phyloP scores from a whole-genome alignment of 2,797 vertebrate species.

The Chiropotes sagulatus region DNA sequence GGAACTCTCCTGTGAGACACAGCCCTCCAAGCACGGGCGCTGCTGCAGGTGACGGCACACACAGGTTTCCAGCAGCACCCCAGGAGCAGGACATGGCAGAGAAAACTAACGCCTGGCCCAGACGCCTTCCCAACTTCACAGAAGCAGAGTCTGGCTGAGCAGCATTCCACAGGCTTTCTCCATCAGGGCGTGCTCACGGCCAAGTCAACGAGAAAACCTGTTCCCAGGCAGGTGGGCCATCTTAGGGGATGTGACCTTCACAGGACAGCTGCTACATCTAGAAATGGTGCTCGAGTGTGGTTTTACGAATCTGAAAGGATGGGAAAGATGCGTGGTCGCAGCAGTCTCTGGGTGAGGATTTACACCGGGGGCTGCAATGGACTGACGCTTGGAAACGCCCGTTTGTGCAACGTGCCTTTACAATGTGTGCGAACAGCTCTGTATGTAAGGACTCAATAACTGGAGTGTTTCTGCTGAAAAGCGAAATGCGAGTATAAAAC shows the following conservation, averaged over 20 bases:
- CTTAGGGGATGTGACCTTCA: background rate
- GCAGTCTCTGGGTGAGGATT: constrained; percentile 69
- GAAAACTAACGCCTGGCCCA: no score
- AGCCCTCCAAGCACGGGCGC: background rate
- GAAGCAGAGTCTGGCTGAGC: background rate
- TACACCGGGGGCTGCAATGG: constrained; percentile 57
- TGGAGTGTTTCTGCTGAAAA: constrained; percentile 55
- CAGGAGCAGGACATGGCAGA: rapidly evolving
- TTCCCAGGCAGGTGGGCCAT: background rate
- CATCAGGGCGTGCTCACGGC: background rate
- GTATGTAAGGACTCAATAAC: background rate
- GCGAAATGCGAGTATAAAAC: constrained; percentile 64
- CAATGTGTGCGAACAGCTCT: constrained; percentile 74
- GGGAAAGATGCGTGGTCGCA: constrained; percentile 72
- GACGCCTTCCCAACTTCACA: background rate
- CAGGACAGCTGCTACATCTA: background rate
- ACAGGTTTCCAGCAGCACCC: background rate
- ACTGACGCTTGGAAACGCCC: constrained; percentile 69
- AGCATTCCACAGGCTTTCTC: background rate
- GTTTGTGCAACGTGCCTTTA: constrained; percentile 72
- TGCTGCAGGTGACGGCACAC: background rate
- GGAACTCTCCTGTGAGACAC: background rate
- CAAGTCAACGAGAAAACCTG: background rate
- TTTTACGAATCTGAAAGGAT: constrained; percentile 75
- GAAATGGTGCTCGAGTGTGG: constrained; percentile 53